phyloP scores from a whole-genome alignment of 2,797 vertebrate species.

The Alcedo quadribrachys region DNA sequence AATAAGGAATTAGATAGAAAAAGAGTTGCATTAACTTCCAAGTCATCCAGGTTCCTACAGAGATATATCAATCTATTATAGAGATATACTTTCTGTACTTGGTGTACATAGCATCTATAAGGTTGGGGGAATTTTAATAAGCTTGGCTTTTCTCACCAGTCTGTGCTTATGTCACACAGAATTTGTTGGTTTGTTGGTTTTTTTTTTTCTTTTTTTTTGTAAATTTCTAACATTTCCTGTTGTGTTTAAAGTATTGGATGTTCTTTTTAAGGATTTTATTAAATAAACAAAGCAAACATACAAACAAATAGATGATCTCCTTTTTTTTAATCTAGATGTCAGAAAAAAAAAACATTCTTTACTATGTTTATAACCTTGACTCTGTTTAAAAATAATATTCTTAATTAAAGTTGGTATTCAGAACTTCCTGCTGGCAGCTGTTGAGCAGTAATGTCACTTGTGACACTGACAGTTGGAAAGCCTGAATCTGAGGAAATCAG shows the following conservation, averaged over 20 bases:
- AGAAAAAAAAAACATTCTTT: not conserved
- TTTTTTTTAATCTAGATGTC: not conserved
- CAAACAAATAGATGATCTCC: not conserved
- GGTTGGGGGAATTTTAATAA: not conserved
- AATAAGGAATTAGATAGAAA: not conserved
- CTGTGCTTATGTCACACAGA: not conserved
- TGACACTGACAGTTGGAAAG: not conserved
- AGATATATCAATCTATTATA: not conserved
- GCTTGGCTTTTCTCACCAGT: not conserved
- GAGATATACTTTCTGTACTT: not conserved
- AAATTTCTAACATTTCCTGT: not conserved
- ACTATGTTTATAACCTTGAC: not conserved
- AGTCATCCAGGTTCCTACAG: not conserved
- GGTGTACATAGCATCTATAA: not conserved
- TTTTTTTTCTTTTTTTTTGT: not conserved
- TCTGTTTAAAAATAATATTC: slow-evolving; percentile 1
- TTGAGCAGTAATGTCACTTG: not conserved
- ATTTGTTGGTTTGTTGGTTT: not conserved
- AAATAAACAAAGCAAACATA: not conserved
- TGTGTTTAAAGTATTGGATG: not conserved
- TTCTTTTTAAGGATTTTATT: not conserved
- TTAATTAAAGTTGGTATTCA: slow-evolving; percentile 15
- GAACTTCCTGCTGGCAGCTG: slow-evolving; percentile 1
- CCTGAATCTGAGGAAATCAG: not conserved
- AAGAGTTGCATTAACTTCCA: fast-evolving